Percentiles rank a stretch among this genome's conserved stretches.
Evolutionary conservation across 2,888 invertebrate genomes (phyloP).

Genomic region (Heterodera filipjevi): DNA sequence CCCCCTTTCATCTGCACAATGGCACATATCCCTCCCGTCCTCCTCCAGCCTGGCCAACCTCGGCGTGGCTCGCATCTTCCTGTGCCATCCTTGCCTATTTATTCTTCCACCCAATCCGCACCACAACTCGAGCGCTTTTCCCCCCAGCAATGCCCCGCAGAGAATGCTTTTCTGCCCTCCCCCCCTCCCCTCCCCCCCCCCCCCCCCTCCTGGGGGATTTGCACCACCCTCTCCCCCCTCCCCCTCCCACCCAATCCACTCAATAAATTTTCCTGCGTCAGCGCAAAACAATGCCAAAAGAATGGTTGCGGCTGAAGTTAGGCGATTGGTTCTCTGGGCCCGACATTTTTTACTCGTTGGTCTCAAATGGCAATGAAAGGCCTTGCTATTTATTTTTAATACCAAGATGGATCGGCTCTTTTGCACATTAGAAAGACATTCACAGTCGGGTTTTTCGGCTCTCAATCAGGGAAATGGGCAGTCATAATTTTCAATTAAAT

Average conservation of each 20-base stretch:
- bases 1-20: slow-evolving; percentile 1
- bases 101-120: not conserved
- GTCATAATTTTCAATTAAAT: too few species aligned
- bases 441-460: too few species aligned
- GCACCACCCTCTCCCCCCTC: not conserved
- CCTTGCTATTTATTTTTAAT: too few species aligned
- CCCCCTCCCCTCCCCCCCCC: not conserved
- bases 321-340: not conserved
- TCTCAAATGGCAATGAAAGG: not conserved
- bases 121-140: not conserved
- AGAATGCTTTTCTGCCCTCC: not conserved
- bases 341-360: not conserved
- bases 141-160: not conserved
- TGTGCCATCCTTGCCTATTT: slow-evolving; percentile 6
- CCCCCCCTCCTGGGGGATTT: not conserved
- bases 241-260: not conserved
- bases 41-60: not conserved
- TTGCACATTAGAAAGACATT: too few species aligned
- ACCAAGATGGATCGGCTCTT: too few species aligned
- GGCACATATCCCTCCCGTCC: not conserved
- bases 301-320: not conserved
- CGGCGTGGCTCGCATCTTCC: not conserved
- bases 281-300: slow-evolving; percentile 9
- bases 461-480: too few species aligned
- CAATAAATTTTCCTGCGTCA: not conserved